Base-by-base conservation (phyloP, 2,113 vertebrate species). In the Alectura lathami region DNA sequence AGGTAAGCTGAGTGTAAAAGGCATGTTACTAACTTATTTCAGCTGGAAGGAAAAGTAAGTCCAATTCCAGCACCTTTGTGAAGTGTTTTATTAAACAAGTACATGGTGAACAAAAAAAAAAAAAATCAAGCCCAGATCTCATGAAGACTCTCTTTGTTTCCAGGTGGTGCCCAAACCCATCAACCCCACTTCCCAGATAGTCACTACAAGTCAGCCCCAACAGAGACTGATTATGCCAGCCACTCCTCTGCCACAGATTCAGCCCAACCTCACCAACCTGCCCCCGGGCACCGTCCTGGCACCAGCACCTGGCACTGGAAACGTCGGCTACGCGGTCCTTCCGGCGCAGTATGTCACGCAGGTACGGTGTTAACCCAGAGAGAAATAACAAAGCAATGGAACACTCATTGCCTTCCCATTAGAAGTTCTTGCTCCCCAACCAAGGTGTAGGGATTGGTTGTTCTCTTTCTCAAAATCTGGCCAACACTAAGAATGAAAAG, bases 141-240 rank as follows among this genome's bases (percentile, higher is more conserved):
- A 14, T 91, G 36, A 93, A 79, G 42, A 43, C 20, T 13, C 72
- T 24, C 80, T 74, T 72, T 80, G 34, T 84, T 59, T 91, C 45
- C 69, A 99, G 99, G 98, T 99, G 91, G 98, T 98, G 7, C 98
- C 99, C 17, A 99, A 99, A 93, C 98, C 99, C 5, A 94, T 99
- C 76, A 98, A 98, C 48, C 97, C 98, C 50, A 78, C 98, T 59
- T 95, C 99, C 40, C 99, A 99, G 78, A 98, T 99, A 29, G 98
- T 99, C n/a, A 98, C 98, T 80, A 98, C 98, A 30, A 98, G 98
- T 90, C 99, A 99, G 96, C 98, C 98, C 17, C 99, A 99, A 88
- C 99, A 99, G 64, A 98, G 99, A 48, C 98, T 99, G 42, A 99
- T 99, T 95, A 99, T 99, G 99, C 99, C 99, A 42, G 99, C 99